A percentile compares a stretch with the other conserved stretches of the same genome.
These are phyloP conservation scores for Plodia interpunctella DNA, from an alignment of 1,140 invertebrate species.

Conservation along the genomic window DNA sequence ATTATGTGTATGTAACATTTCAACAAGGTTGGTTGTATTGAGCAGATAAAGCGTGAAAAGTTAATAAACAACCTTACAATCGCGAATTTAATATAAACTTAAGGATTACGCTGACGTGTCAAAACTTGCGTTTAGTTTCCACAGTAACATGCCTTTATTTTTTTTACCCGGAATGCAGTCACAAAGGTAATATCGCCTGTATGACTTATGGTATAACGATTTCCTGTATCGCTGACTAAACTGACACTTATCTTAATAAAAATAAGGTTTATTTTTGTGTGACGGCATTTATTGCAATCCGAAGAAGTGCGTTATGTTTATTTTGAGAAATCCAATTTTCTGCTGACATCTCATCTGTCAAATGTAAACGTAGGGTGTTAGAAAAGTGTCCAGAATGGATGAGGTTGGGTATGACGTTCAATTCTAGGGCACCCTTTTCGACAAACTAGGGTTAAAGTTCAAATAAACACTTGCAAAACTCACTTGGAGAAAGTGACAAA, in stretches of 20 bases:
- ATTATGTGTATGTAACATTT: no score
- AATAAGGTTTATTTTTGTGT: conserved; percentile 19
- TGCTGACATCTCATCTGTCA: conserved; percentile 55
- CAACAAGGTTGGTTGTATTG: no score
- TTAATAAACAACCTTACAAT: no score
- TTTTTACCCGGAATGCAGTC: conserved; percentile 28
- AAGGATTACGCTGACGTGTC: no score
- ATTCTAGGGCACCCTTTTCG: conserved; percentile 4
- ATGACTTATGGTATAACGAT: conserved; percentile 9
- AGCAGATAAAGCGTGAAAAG: no score
- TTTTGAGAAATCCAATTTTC: conserved; percentile 54
- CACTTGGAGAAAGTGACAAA: not conserved
- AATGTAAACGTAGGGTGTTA: conserved; percentile 43
- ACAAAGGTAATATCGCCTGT: conserved; percentile 29
- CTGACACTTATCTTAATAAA: not conserved
- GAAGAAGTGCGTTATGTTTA: conserved; percentile 43
- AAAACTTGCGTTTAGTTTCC: no score
- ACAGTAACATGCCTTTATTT: no score
- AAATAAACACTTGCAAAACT: conserved; percentile 2
- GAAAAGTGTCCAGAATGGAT: conserved; percentile 19
- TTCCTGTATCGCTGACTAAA: not conserved
- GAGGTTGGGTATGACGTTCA: conserved; percentile 5
- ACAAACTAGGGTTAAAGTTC: conserved; percentile 1
- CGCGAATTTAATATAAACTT: no score
- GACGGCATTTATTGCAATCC: conserved; percentile 5